These are phyloP conservation scores for Saccostrea echinata DNA, from an alignment of 1,140 invertebrate genomes.

Conservation along the genomic window DNA sequence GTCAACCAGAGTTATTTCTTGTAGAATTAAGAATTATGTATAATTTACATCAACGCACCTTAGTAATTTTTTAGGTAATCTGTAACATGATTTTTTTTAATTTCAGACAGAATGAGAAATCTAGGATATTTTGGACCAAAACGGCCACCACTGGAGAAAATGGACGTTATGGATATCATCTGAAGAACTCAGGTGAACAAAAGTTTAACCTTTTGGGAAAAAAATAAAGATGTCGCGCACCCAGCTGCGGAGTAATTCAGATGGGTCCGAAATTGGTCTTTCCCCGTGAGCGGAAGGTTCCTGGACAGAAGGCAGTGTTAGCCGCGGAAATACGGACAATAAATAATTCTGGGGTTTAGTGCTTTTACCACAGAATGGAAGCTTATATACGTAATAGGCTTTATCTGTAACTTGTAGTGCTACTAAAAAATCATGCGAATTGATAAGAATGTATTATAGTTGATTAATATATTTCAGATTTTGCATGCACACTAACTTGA, in stretches of 20 bases:
- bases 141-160: constrained; percentile 13
- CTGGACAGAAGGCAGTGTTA: background rate
- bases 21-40: background rate
- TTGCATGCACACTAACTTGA: too few relatives aligned
- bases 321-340: background rate
- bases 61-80: background rate
- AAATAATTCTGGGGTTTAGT: too few relatives aligned
- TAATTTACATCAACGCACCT: background rate
- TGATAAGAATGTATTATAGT: too few relatives aligned
- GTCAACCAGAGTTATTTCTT: background rate
- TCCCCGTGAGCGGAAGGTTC: background rate
- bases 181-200: background rate
- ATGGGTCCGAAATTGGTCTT: background rate
- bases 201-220: background rate
- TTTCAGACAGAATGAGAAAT: constrained; percentile 36
- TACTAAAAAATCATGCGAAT: background rate
- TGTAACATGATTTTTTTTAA: too few relatives aligned
- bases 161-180: constrained; percentile 23
- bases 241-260: background rate
- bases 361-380: background rate
- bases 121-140: constrained; percentile 30
- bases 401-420: background rate
- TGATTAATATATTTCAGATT: too few relatives aligned
- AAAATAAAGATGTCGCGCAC: background rate
- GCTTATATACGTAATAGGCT: background rate